Conservation (phyloP, 2,888 invertebrate species). For the Agrilus cyanescens region DNA sequence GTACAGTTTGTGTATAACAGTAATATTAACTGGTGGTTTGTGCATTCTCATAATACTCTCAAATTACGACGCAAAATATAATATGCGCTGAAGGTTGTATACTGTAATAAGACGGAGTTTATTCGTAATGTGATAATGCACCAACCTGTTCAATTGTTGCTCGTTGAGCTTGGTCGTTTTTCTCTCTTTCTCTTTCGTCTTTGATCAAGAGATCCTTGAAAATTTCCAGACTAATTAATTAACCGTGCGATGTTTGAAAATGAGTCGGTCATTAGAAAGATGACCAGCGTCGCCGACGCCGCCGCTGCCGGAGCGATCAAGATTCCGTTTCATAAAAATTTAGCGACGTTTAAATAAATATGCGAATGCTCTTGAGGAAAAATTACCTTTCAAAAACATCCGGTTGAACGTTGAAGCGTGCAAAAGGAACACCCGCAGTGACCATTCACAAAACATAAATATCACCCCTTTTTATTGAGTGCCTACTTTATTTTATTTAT, state of each 20-base stretch:
- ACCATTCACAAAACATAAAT: not conserved
- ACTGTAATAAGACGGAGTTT: no score
- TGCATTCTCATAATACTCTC: no score
- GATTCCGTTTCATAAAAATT: no score
- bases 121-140: no score
- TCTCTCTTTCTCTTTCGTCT: not conserved
- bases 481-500: no score
- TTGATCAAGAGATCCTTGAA: not conserved
- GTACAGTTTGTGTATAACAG: no score
- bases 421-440: not conserved
- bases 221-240: not conserved
- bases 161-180: not conserved
- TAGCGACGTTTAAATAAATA: no score
- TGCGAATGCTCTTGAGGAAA: no score
- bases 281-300: not conserved
- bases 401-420: not conserved
- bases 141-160: not conserved
- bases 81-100: no score
- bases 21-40: no score
- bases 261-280: not conserved
- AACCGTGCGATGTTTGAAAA: not conserved
- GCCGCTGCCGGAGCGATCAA: not conserved
- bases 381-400: not conserved
- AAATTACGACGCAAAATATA: no score
- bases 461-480: no score